These are phyloP conservation scores for Bombus sylvicola DNA, from an alignment of 1,140 invertebrate species.

Conservation along the genomic window DNA sequence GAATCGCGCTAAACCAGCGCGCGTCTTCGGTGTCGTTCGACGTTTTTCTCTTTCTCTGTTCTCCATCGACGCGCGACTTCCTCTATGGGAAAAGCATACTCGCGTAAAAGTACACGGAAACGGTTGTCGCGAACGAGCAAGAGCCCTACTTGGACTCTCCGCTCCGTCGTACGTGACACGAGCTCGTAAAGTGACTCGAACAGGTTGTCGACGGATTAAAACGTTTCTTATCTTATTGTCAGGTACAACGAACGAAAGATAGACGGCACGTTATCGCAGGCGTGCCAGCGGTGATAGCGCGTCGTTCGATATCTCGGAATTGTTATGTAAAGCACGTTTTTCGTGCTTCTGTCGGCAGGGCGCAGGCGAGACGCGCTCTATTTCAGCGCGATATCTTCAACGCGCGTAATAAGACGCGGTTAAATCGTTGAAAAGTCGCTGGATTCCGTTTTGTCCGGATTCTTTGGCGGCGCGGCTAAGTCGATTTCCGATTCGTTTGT, in stretches of 20 bases:
- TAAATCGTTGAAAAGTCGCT: background rate
- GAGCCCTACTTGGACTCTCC: too few relatives aligned
- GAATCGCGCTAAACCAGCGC: background rate
- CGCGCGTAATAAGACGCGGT: background rate
- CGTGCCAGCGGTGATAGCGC: too few relatives aligned
- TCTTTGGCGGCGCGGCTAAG: background rate
- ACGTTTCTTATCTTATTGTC: constrained; percentile 18
- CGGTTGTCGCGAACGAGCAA: too few relatives aligned
- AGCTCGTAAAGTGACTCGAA: too few relatives aligned
- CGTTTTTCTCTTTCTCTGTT: background rate
- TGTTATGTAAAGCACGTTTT: too few relatives aligned
- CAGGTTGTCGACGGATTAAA: background rate
- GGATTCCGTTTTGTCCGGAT: background rate
- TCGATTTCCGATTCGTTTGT: constrained; percentile 30
- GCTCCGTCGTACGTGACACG: background rate
- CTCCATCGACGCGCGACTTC: too few relatives aligned
- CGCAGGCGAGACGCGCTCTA: too few relatives aligned
- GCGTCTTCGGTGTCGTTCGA: background rate
- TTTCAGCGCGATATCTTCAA: too few relatives aligned
- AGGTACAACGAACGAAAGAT: background rate
- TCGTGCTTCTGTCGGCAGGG: too few relatives aligned
- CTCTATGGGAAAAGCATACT: too few relatives aligned
- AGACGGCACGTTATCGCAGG: background rate
- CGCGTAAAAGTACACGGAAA: too few relatives aligned
- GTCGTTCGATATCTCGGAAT: too few relatives aligned